A percentile compares a stretch with the other conserved stretches of the same genome.
These are phyloP conservation scores for Panulirus ornatus DNA, from an alignment of 1,140 invertebrate genomes.

Conservation along the genomic window DNA sequence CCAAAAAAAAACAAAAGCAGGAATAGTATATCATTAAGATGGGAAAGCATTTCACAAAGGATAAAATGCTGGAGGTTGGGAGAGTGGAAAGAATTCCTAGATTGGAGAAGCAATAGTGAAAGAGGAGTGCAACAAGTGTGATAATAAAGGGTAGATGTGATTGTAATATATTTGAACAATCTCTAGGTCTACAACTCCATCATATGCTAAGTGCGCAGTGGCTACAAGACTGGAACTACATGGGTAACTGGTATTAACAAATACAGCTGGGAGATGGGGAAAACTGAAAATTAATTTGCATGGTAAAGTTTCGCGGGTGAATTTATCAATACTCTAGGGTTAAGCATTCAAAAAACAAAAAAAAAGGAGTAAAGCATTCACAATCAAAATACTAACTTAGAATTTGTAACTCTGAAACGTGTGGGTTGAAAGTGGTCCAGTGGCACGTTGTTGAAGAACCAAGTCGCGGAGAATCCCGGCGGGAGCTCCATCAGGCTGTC, in stretches of 20 bases:
- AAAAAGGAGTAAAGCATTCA: neutral
- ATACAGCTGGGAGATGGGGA: neutral
- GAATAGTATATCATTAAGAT: too few relatives aligned
- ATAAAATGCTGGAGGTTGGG: too few relatives aligned
- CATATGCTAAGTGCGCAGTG: too few relatives aligned
- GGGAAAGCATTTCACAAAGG: too few relatives aligned
- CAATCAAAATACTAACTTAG: neutral
- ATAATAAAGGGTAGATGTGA: too few relatives aligned
- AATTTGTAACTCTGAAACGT: neutral
- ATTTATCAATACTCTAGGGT: neutral
- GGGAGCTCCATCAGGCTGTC: neutral
- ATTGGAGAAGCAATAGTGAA: too few relatives aligned
- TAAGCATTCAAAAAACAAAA: neutral
- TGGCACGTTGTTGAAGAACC: conserved; percentile 15
- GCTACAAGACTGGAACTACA: neutral
- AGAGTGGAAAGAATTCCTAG: too few relatives aligned
- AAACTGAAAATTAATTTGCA: neutral
- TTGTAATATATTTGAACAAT: too few relatives aligned
- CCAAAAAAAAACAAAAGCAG: too few relatives aligned
- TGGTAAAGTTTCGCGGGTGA: neutral
- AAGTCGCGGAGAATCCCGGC: neutral
- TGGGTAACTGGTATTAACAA: neutral
- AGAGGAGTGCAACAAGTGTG: too few relatives aligned
- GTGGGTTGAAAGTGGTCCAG: neutral
- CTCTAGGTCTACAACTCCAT: too few relatives aligned